Percentiles rank a stretch among this genome's conserved stretches.
phyloP scores from a whole-genome alignment of 2,888 invertebrate species.

The Cyrtodaria siliqua region DNA sequence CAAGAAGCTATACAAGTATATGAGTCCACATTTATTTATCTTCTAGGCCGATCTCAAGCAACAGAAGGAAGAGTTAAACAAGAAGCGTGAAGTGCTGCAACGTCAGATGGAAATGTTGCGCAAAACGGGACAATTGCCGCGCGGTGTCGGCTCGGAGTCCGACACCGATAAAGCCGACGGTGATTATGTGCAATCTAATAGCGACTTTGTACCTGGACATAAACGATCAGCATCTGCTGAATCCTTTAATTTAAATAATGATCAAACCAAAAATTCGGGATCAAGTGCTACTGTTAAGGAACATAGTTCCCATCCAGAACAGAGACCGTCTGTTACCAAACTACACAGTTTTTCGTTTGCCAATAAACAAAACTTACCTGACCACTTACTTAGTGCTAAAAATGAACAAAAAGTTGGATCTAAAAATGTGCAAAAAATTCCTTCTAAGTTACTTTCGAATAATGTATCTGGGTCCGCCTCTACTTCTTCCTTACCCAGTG shows the following conservation, averaged over 20 bases:
- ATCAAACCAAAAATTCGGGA: slow-evolving; percentile 34
- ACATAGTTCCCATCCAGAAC: slow-evolving; percentile 45
- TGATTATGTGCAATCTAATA: slow-evolving; percentile 40
- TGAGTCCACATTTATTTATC: too few relatives aligned
- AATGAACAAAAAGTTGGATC: slow-evolving; percentile 91
- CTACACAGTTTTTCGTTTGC: slow-evolving; percentile 57
- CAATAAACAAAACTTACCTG: slow-evolving; percentile 87
- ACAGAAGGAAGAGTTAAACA: slow-evolving; percentile 95
- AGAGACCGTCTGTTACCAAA: slow-evolving; percentile 44
- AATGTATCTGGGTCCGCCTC: background rate
- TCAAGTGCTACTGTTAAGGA: slow-evolving; percentile 27
- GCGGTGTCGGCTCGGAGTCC: slow-evolving; percentile 38
- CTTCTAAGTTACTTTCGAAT: slow-evolving; percentile 90
- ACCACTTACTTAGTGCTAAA: slow-evolving; percentile 92
- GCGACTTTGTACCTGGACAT: slow-evolving; percentile 64
- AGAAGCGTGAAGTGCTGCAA: slow-evolving; percentile 94
- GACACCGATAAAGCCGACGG: slow-evolving; percentile 23
- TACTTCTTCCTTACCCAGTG: slow-evolving; percentile 5
- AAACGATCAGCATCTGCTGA: slow-evolving; percentile 80
- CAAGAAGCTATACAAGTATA: too few relatives aligned
- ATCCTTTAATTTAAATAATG: slow-evolving; percentile 65
- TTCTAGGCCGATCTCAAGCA: slow-evolving; percentile 91
- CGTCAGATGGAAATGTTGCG: slow-evolving; percentile 87
- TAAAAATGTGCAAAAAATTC: slow-evolving; percentile 94
- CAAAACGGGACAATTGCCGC: slow-evolving; percentile 64